Evolutionary conservation across 2,113 vertebrate genomes (phyloP), one percentile per base, ranked within the genome.

Genomic region (Fulica atra): DNA sequence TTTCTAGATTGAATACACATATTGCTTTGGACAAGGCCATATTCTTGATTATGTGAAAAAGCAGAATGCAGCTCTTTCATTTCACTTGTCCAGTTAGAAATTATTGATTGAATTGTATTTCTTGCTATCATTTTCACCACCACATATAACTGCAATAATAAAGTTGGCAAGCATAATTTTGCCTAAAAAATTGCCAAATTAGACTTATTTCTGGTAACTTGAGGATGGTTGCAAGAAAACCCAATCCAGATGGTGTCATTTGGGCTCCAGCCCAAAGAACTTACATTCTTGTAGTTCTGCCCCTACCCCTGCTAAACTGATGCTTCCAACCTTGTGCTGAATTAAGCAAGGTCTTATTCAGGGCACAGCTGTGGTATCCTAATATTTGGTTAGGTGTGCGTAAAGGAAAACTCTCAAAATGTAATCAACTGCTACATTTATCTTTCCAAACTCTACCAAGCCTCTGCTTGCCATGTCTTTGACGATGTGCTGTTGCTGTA

Each of bases 371-470:
- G 91, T 92, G 61, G 44, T 95, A 64, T 92, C 84, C 73, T 68
- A 93, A 71, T 96, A 92, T 96, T 97, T 96, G 76, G 81, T 80
- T 94, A 92, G 68, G 80, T 81, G 68, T 82, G 79, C 1, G 1
- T 89, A 89, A 96, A 95, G 81, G 87, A 97, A 96, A 96, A 61
- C 82, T 96, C 94, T 94, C 50, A 20, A 64, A 70, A 81, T 15
- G 4, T 87, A 93, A 97, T 95, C 87, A 89, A 0, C 44, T 81
- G 19, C 46, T 92, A 64, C 92, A 86, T 97, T 96, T 97, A 80
- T 96, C 94, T 95, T 96, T 93, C 87, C 93, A 72, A 88, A 92
- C 60, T 71, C 44, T 71, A 70, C 79, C 61, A 64, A 91, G n/a
- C 57, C 57, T 92, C 60, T 81, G 23, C 87, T 94, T 93, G 51